Base-by-base conservation (phyloP, 2,888 invertebrate genomes). In the Aromia moschata region DNA sequence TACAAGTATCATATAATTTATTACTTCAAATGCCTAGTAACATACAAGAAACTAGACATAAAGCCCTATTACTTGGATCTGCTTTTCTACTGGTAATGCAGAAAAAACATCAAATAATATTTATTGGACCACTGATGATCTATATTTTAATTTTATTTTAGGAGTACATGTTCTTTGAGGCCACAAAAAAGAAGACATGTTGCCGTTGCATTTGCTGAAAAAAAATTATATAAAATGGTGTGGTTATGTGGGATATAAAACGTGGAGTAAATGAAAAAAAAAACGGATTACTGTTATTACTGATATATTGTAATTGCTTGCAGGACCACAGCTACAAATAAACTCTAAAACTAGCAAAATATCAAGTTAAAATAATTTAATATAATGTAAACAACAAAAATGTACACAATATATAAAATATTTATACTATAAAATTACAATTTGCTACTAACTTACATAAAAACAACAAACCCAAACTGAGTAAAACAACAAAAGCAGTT, bases 71-170 rank as follows among this genome's bases (percentile, higher is more conserved):
- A 51, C 77, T 96, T 17, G 95, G 91, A 2, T 89, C 93, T 43
- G 87, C 90, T 0, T 94, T 96, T 81, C 83, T 96, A 57, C 81
- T 96, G 86, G 95, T 94, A 84, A 83, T n/a, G n/a, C n/a, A 80
- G 56, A 16, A 9, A 40, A 33, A 10, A 31, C 16, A 41, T 41
- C 17, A 41, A 17, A n/a, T n/a, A n/a, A n/a, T n/a, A n/a, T n/a
- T n/a, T n/a, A n/a, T n/a, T n/a, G n/a, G n/a, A n/a, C n/a, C n/a
- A n/a, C n/a, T n/a, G n/a, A n/a, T n/a, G n/a, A n/a, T n/a, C n/a
- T 25, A 25, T 25, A 5, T 25, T 7, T 25, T 25, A 25, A 25
- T n/a, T n/a, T n/a, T n/a, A 25, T 85, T 86, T 67, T 82, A 89
- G 89, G 88, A 89, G 78, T 87, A 88, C 68, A 84, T 88, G 58